A percentile compares a stretch with the other conserved stretches of the same genome.
These are phyloP conservation scores for Bombus sylvicola DNA, from an alignment of 1,140 invertebrate genomes.

Conservation along the genomic window DNA sequence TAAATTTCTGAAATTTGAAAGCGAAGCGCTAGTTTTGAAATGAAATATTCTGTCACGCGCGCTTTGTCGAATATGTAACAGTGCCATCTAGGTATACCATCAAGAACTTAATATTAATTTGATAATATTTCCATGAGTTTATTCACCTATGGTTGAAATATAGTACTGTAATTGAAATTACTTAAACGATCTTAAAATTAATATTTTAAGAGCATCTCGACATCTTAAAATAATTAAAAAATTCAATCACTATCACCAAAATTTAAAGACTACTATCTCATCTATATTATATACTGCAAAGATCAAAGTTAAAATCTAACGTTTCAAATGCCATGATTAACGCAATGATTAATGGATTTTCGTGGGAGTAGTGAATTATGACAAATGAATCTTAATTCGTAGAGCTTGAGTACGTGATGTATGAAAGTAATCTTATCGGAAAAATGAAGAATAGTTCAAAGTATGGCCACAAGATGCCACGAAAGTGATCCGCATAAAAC, in stretches of 20 bases:
- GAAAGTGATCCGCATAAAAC: neutral
- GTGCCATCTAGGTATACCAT: neutral
- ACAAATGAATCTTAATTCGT: neutral
- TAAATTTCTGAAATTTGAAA: neutral
- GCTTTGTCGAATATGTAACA: too few relatives aligned
- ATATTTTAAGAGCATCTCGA: neutral
- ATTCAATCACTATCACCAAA: neutral
- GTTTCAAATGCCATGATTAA: neutral
- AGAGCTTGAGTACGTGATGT: neutral
- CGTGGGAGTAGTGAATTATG: neutral
- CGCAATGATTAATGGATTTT: neutral
- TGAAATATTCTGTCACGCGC: neutral
- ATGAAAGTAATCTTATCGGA: neutral
- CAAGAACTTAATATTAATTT: neutral
- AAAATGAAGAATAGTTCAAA: neutral
- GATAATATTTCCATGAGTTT: neutral
- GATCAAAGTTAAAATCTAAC: neutral
- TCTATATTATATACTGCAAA: neutral
- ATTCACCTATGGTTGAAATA: neutral
- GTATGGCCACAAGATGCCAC: slow-evolving; percentile 1
- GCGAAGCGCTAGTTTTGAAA: neutral
- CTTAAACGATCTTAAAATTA: too few relatives aligned
- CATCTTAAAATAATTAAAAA: neutral
- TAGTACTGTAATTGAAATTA: neutral
- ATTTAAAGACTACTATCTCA: neutral